These are phyloP conservation scores for Pseudococcus viburni DNA, from an alignment of 2,888 invertebrate species.

Conservation along the genomic window DNA sequence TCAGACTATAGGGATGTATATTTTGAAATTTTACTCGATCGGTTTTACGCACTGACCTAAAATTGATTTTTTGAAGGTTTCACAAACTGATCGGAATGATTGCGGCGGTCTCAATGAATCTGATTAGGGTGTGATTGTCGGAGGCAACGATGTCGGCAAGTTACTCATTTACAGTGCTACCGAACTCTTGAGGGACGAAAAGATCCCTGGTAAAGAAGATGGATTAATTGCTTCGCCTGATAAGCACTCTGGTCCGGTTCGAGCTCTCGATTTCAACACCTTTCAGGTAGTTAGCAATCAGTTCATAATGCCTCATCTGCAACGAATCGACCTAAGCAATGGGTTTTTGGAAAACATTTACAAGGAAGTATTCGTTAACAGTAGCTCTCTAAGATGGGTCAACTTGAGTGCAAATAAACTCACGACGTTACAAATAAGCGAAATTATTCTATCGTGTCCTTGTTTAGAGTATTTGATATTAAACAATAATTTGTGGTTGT, in stretches of 20 bases:
- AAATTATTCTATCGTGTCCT: slow-evolving; percentile 39
- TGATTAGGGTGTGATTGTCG: slow-evolving; percentile 83
- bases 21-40: not conserved
- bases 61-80: slow-evolving; percentile 76
- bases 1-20: slow-evolving; percentile 84
- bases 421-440: slow-evolving; percentile 9
- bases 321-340: slow-evolving; percentile 45
- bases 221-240: slow-evolving; percentile 80
- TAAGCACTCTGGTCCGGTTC: slow-evolving; percentile 91
- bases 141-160: slow-evolving; percentile 91
- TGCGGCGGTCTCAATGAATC: slow-evolving; percentile 75
- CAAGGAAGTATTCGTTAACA: slow-evolving; percentile 14
- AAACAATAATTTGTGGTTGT: slow-evolving; percentile 45
- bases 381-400: slow-evolving; percentile 28
- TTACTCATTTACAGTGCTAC: slow-evolving; percentile 88
- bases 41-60: not conserved
- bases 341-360: slow-evolving; percentile 23
- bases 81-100: slow-evolving; percentile 94
- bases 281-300: slow-evolving; percentile 73
- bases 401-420: slow-evolving; percentile 51
- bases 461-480: slow-evolving; percentile 36
- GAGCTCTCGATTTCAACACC: slow-evolving; percentile 92
- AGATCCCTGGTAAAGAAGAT: slow-evolving; percentile 81
- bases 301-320: slow-evolving; percentile 38
- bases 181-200: slow-evolving; percentile 70